Conservation (phyloP, 2,797 vertebrate genomes). For the Brachymystax lenok region DNA sequence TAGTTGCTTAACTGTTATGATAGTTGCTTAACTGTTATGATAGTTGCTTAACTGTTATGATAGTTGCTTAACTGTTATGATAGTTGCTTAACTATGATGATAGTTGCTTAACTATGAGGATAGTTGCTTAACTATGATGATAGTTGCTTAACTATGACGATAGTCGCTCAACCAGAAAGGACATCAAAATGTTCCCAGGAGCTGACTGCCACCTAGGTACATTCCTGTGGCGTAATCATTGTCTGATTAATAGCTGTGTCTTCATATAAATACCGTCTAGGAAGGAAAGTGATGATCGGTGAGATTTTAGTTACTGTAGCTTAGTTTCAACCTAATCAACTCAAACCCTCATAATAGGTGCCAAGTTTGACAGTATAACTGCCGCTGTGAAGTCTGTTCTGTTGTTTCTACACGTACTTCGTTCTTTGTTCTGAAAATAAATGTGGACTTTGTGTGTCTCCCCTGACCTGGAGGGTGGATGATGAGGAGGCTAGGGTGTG, state of each 20-base stretch:
- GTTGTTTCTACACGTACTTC: background rate
- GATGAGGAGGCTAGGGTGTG: constrained; percentile 34
- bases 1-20: background rate
- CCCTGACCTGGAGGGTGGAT: constrained; percentile 21
- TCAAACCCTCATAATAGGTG: background rate
- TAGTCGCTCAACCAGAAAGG: background rate
- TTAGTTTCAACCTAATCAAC: background rate
- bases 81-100: background rate
- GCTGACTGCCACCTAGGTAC: background rate
- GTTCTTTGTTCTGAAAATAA: background rate
- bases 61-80: background rate
- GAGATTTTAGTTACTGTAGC: background rate
- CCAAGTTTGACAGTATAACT: background rate
- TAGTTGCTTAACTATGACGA: no score
- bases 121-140: background rate
- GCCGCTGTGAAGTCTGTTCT: background rate
- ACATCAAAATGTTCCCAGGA: background rate
- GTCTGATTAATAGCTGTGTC: background rate
- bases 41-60: background rate
- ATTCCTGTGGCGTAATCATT: background rate
- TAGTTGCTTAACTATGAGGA: background rate
- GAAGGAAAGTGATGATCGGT: background rate
- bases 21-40: background rate
- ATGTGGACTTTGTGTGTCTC: constrained; percentile 22
- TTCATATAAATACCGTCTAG: background rate